Evolutionary conservation across 2,888 invertebrate species (phyloP).

Genomic region (Tachina grossa): DNA sequence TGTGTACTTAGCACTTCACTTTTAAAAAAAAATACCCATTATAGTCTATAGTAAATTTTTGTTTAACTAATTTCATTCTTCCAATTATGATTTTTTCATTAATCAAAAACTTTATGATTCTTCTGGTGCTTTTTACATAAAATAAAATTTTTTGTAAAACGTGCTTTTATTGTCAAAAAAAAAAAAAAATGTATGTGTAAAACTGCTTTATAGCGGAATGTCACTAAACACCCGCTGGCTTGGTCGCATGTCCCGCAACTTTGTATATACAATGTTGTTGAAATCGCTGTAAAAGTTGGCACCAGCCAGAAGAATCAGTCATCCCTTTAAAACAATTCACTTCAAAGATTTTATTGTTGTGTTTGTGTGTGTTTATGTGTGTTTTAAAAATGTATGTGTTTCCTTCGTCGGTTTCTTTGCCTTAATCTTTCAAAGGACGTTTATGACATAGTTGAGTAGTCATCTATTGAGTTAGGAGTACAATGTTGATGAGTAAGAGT

Average conservation of each 20-base stretch:
- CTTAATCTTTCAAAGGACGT: constrained; percentile 46
- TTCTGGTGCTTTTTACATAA: neutral
- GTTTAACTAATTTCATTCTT: too few species aligned
- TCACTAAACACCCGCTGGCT: constrained; percentile 54
- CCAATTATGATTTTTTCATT: neutral
- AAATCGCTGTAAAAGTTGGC: constrained; percentile 5
- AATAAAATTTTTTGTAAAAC: constrained; percentile 33
- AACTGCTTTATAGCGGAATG: constrained; percentile 4
- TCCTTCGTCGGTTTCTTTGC: constrained; percentile 39
- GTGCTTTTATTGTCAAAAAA: constrained; percentile 68
- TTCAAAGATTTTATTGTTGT: constrained; percentile 55
- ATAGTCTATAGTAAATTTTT: too few species aligned
- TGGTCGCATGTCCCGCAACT: constrained; percentile 49
- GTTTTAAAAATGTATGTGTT: neutral
- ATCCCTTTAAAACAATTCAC: constrained; percentile 52
- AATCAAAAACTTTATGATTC: neutral
- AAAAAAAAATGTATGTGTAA: neutral
- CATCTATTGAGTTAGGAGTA: constrained; percentile 37
- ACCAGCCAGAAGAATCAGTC: constrained; percentile 33
- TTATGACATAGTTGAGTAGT: constrained; percentile 56
- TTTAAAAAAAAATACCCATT: too few species aligned
- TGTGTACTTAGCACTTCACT: too few species aligned
- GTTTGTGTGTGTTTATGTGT: neutral
- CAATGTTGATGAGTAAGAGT: constrained; percentile 8
- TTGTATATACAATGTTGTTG: constrained; percentile 63